phyloP scores from a whole-genome alignment of 2,113 vertebrate species.

The Chrysochloris asiatica region DNA sequence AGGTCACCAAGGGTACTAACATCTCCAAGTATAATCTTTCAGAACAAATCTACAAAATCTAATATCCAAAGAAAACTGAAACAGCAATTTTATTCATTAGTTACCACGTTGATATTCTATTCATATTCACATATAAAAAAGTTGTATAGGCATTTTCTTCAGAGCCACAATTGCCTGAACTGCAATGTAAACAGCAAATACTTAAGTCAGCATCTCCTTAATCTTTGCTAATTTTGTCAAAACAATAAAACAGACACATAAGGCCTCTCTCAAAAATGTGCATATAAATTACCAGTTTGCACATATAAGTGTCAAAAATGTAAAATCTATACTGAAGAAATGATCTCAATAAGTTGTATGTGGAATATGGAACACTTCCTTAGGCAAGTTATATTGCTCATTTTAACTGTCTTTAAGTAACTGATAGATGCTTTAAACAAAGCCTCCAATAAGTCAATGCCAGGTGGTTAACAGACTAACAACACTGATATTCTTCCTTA shows the following conservation, averaged over 20 bases:
- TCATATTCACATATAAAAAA: conserved; percentile 2
- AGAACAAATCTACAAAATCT: not conserved
- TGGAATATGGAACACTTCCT: conserved; percentile 23
- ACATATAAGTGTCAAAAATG: conserved; percentile 55
- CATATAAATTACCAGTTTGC: conserved; percentile 72
- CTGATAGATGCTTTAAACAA: not conserved
- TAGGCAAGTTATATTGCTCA: not conserved
- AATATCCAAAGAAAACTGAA: not conserved
- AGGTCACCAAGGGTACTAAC: conserved; percentile 16
- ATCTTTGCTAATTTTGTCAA: conserved; percentile 73
- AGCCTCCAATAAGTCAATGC: not conserved
- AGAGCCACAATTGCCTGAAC: conserved; percentile 5
- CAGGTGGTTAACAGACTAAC: not conserved
- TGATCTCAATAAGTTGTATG: conserved; percentile 10
- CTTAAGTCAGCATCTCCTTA: conserved; percentile 17
- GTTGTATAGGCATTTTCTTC: conserved; percentile 36
- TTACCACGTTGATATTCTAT: not conserved
- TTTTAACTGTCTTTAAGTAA: not conserved
- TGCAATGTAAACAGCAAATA: conserved; percentile 37
- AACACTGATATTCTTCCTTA: not conserved
- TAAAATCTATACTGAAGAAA: conserved; percentile 34
- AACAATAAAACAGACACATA: conserved; percentile 53
- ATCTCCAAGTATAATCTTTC: not conserved
- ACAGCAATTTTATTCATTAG: not conserved
- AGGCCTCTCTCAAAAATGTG: conserved; percentile 52